phyloP scores from a whole-genome alignment of 2,888 invertebrate genomes.

The Meteorus cinctellus region DNA sequence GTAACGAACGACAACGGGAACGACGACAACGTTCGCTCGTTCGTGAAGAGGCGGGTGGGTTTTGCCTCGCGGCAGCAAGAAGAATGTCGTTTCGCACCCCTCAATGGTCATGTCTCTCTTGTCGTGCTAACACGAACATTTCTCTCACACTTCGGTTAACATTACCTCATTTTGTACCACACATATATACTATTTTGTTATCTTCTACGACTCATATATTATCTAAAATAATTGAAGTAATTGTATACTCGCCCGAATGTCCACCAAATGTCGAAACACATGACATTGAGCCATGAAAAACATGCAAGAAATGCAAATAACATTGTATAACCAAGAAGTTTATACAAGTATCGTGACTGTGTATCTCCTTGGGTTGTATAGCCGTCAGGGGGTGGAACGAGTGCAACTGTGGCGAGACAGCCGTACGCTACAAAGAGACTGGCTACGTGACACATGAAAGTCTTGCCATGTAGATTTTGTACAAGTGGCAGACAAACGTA shows the following conservation, averaged over 20 bases:
- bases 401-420: constrained; percentile 76
- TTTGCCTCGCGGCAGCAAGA: constrained; percentile 26
- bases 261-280: constrained; percentile 89
- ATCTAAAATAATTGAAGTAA: background rate
- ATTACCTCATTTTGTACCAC: background rate
- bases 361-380: constrained; percentile 52
- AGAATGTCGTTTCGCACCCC: constrained; percentile 5
- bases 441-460: constrained; percentile 81
- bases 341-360: constrained; percentile 72
- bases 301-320: constrained; percentile 82
- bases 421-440: constrained; percentile 80
- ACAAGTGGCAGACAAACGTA: constrained; percentile 80
- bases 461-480: constrained; percentile 83
- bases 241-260: constrained; percentile 82
- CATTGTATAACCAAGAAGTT: constrained; percentile 77
- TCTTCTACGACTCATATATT: background rate
- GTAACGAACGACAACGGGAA: constrained; percentile 16
- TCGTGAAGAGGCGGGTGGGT: background rate
- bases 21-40: background rate
- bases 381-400: constrained; percentile 46
- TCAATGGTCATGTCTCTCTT: constrained; percentile 16
- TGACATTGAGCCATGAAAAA: constrained; percentile 86
- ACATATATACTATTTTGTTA: background rate
- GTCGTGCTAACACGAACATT: background rate
- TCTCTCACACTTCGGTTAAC: background rate